A percentile compares a stretch with the other conserved stretches of the same genome.
Conservation (phyloP, 2,888 invertebrate genomes). For the Macaria liturata region DNA sequence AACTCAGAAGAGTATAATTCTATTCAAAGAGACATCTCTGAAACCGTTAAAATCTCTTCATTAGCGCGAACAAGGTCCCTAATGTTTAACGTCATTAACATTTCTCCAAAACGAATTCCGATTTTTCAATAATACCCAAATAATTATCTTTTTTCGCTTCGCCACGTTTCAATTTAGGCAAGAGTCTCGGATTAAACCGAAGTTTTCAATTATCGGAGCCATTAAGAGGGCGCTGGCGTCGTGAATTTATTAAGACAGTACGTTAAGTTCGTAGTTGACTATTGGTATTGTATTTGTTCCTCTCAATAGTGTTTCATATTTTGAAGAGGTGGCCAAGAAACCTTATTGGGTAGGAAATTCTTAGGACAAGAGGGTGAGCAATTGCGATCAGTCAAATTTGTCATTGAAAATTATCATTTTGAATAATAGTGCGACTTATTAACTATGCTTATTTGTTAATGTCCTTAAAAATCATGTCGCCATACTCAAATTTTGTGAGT, state of each 20-base stretch:
- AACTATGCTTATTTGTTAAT: too few relatives aligned
- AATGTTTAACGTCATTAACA: conserved; percentile 37
- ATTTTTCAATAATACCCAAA: conserved; percentile 49
- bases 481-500: too few relatives aligned
- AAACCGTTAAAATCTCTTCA: conserved; percentile 21
- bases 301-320: too few relatives aligned
- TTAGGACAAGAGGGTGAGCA: too few relatives aligned
- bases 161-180: conserved; percentile 63
- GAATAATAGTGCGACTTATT: too few relatives aligned
- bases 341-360: too few relatives aligned
- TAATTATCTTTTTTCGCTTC: conserved; percentile 57
- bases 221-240: conserved; percentile 54
- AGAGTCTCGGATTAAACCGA: conserved; percentile 64
- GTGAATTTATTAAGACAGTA: conserved; percentile 42
- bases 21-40: too few relatives aligned
- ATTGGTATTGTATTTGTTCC: conserved; percentile 37
- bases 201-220: conserved; percentile 72
- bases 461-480: too few relatives aligned
- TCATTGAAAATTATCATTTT: too few relatives aligned
- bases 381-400: too few relatives aligned
- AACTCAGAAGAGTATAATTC: too few relatives aligned
- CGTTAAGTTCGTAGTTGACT: conserved; percentile 40
- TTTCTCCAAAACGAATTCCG: conserved; percentile 32
- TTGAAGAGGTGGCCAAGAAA: too few relatives aligned
- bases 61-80: conserved; percentile 27